These are phyloP conservation scores for Orthosia gracilis DNA, from an alignment of 2,888 invertebrate genomes.

Conservation along the genomic window DNA sequence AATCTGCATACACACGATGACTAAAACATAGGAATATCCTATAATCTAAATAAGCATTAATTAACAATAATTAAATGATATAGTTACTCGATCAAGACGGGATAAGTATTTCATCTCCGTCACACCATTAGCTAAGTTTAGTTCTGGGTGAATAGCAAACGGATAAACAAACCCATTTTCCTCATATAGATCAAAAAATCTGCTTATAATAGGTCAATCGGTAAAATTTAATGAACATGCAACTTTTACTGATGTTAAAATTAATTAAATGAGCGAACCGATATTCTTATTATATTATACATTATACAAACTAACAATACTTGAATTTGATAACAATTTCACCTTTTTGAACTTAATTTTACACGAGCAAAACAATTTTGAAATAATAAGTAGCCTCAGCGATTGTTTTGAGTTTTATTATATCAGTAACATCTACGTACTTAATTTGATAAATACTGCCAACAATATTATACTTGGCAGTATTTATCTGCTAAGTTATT, in stretches of 20 bases:
- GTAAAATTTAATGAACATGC: constrained; percentile 28
- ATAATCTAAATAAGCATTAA: background rate
- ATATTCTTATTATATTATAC: background rate
- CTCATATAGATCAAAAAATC: constrained; percentile 24
- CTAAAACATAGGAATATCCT: background rate
- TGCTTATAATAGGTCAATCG: background rate
- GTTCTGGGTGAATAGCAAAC: constrained; percentile 28
- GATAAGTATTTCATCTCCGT: background rate
- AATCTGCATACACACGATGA: constrained; percentile 5
- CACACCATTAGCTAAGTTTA: background rate
- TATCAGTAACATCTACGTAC: background rate
- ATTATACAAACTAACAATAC: background rate
- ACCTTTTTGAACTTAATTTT: constrained; percentile 12
- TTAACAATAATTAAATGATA: constrained; percentile 8
- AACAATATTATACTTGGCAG: no score
- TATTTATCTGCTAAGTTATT: no score
- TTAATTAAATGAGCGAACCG: constrained; percentile 2
- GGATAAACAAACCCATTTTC: constrained; percentile 34
- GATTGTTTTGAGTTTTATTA: background rate
- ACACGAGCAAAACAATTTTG: constrained; percentile 1
- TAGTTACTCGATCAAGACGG: background rate
- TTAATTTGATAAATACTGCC: background rate
- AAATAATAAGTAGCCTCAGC: background rate
- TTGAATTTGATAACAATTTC: constrained; percentile 25
- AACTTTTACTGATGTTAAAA: constrained; percentile 13